A percentile compares a stretch with the other conserved stretches of the same genome.
These are phyloP conservation scores for Chirona hameri DNA, from an alignment of 2,888 invertebrate species.

Conservation along the genomic window DNA sequence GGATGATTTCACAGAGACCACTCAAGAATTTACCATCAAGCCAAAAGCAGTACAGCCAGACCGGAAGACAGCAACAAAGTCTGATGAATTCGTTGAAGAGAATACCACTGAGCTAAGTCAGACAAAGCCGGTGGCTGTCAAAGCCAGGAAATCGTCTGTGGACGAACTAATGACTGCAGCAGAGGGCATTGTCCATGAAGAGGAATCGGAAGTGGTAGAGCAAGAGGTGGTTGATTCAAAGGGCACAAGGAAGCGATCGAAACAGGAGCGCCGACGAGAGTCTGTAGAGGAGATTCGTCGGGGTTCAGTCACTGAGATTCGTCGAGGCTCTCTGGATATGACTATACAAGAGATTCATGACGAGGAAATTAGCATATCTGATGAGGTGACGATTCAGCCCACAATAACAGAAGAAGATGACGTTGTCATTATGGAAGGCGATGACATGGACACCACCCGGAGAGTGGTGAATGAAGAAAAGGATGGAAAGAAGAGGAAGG, in stretches of 20 bases:
- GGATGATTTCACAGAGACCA: not conserved
- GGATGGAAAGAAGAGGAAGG: not conserved
- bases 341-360: conserved; percentile 4
- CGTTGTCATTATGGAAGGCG: not conserved
- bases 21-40: not conserved
- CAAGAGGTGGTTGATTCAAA: not conserved
- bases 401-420: not conserved
- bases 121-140: not conserved
- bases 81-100: not conserved
- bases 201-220: not conserved
- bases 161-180: not conserved
- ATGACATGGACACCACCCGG: not conserved
- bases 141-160: not conserved
- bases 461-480: not conserved
- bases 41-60: not conserved
- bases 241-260: not conserved
- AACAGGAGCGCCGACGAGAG: not conserved
- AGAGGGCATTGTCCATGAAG: not conserved
- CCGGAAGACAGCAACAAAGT: not conserved
- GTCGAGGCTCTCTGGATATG: conserved; percentile 9
- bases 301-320: conserved; percentile 1
- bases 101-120: not conserved
- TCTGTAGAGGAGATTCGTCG: not conserved
- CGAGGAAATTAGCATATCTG: not conserved
- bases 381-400: not conserved